Base-by-base conservation (phyloP, 2,888 invertebrate genomes). In the Ctenicera cuprea region DNA sequence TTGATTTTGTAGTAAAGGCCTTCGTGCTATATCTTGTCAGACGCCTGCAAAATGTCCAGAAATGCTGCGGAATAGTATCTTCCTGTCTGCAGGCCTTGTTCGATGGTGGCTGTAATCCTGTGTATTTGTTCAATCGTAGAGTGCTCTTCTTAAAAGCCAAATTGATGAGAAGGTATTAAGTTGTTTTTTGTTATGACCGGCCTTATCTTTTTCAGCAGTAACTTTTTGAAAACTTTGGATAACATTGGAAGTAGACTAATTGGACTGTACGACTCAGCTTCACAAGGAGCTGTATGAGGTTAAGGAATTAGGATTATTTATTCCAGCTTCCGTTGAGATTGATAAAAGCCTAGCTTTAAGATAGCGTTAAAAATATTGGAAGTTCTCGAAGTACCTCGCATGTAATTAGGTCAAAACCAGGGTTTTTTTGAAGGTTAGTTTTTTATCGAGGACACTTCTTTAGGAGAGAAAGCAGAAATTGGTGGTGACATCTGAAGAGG, bases 21-120 rank as follows among this genome's bases (percentile, higher is more conserved):
- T n/a, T n/a, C n/a, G n/a, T 41, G 43, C 43, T 8, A 41, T 41
- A 41, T 8, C 14, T 41, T 41, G 20, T 48, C 48, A 9, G 20
- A 52, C 5, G 26, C 52, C 52, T 52, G 52, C 52, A 22, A 26
- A n/a, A 52, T 52, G 14, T 52, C 22, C n/a, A n/a, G n/a, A n/a
- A n/a, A n/a, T n/a, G n/a, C n/a, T n/a, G n/a, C n/a, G n/a, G n/a
- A n/a, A n/a, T n/a, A n/a, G n/a, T n/a, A n/a, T n/a, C n/a, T n/a
- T n/a, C n/a, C n/a, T n/a, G n/a, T n/a, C n/a, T n/a, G n/a, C n/a
- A n/a, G n/a, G n/a, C n/a, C n/a, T n/a, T n/a, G n/a, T n/a, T n/a
- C n/a, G n/a, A n/a, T n/a, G n/a, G n/a, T n/a, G n/a, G n/a, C n/a
- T n/a, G n/a, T n/a, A n/a, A n/a, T n/a, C n/a, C n/a, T n/a, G n/a